These are phyloP conservation scores for Halichoeres trimaculatus DNA, from an alignment of 2,113 vertebrate species.

Conservation along the genomic window DNA sequence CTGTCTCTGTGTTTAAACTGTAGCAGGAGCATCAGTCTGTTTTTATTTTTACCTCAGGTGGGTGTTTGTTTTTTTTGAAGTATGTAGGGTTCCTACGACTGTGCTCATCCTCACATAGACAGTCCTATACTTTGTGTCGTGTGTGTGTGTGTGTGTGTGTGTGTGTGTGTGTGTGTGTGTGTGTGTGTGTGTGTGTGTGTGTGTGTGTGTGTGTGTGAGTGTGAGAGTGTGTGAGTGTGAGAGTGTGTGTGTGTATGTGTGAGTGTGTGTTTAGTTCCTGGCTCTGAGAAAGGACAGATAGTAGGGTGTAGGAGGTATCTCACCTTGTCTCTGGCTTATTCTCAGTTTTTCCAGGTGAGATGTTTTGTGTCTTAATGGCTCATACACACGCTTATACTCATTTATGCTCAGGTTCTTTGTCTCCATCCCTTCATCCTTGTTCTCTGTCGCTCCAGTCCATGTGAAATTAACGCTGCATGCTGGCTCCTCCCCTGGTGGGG, in stretches of 20 bases:
- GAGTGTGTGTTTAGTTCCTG: not conserved
- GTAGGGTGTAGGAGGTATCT: conserved; percentile 32
- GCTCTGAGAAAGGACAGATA: conserved; percentile 30
- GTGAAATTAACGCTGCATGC: not conserved
- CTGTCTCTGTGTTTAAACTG: conserved; percentile 8
- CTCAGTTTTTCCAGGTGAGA: conserved; percentile 25
- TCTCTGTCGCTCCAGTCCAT: not conserved
- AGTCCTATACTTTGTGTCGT: conserved; percentile 5
- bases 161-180: not conserved
- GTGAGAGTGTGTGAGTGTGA: not conserved
- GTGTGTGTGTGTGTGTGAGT: conserved; percentile 14
- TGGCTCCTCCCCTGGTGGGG: conserved; percentile 18
- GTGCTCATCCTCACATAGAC: conserved; percentile 20
- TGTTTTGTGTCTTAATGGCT: not conserved
- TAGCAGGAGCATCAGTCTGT: conserved; percentile 32
- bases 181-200: conserved; percentile 2
- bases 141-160: conserved; percentile 14
- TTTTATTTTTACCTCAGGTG: conserved; percentile 60
- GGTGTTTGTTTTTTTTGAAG: conserved; percentile 40
- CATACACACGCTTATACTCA: too few species aligned
- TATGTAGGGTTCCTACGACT: conserved; percentile 24
- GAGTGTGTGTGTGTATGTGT: conserved; percentile 10
- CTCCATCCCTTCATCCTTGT: not conserved
- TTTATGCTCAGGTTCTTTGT: too few species aligned
- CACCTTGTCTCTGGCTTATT: conserved; percentile 10